These are phyloP conservation scores for Ceuthmochares aereus DNA, from an alignment of 2,113 vertebrate species.

Conservation along the genomic window DNA sequence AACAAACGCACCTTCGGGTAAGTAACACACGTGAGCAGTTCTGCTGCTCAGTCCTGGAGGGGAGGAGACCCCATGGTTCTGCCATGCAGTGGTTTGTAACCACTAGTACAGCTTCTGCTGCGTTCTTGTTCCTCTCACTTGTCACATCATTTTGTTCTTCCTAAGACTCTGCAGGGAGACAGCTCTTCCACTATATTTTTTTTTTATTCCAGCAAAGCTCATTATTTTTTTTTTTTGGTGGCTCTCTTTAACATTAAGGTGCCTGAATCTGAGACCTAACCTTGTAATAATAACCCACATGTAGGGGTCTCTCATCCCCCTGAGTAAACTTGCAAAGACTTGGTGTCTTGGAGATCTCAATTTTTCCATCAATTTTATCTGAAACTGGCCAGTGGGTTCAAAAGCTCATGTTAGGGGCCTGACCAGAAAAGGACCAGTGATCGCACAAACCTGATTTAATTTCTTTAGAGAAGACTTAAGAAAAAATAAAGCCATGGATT, in stretches of 20 bases:
- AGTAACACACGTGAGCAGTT: not conserved
- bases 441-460: not conserved
- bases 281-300: not conserved
- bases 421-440: not conserved
- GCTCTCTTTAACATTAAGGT: not conserved
- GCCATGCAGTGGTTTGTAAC: not conserved
- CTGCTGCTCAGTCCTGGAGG: not conserved
- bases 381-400: not conserved
- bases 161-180: not conserved
- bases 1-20: not conserved
- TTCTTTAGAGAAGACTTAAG: not conserved
- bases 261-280: rapidly evolving
- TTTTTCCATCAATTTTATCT: not conserved
- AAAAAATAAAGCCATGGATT: not conserved
- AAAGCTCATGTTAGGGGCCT: not conserved
- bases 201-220: not conserved
- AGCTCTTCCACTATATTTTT: rapidly evolving
- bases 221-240: not conserved
- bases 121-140: not conserved
- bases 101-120: not conserved
- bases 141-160: not conserved
- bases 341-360: not conserved
- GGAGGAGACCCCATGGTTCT: not conserved
- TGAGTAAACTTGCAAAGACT: not conserved
- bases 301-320: not conserved